Percentiles rank a stretch among this genome's conserved stretches.
These are phyloP conservation scores for Portunus trituberculatus DNA, from an alignment of 1,140 invertebrate species.

Conservation along the genomic window DNA sequence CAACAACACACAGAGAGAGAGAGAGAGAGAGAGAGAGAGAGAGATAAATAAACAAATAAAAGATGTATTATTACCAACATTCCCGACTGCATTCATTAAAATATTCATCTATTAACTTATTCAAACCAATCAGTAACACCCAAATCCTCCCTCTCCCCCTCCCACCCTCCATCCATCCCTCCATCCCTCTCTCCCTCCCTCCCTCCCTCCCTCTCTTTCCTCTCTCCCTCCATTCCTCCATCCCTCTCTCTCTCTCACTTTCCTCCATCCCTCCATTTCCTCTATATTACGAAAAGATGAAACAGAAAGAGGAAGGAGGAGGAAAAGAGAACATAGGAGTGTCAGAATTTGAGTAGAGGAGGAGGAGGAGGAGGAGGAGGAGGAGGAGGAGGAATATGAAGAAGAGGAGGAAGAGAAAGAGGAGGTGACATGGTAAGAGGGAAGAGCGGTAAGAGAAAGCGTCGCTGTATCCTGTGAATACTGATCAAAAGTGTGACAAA, in stretches of 20 bases:
- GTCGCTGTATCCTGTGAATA: neutral
- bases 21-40: no score
- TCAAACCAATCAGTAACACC: neutral
- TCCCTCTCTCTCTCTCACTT: neutral
- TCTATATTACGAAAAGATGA: neutral
- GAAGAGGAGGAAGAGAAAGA: neutral
- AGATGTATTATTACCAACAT: no score
- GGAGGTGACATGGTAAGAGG: neutral
- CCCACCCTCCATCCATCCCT: neutral
- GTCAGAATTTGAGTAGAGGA: neutral
- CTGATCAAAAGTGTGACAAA: conserved; percentile 13
- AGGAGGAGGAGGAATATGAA: neutral
- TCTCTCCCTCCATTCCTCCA: neutral
- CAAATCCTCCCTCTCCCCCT: neutral
- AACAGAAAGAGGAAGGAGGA: neutral
- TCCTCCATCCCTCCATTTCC: neutral
- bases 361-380: neutral
- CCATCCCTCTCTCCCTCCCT: neutral
- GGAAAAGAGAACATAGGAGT: no score
- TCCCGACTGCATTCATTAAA: no score
- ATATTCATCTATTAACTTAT: neutral
- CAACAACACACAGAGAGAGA: no score
- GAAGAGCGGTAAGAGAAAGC: neutral
- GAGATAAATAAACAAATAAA: no score
- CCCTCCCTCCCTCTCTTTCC: neutral